Base-by-base conservation (phyloP, 2,797 vertebrate species). In the Scolopax rusticola region DNA sequence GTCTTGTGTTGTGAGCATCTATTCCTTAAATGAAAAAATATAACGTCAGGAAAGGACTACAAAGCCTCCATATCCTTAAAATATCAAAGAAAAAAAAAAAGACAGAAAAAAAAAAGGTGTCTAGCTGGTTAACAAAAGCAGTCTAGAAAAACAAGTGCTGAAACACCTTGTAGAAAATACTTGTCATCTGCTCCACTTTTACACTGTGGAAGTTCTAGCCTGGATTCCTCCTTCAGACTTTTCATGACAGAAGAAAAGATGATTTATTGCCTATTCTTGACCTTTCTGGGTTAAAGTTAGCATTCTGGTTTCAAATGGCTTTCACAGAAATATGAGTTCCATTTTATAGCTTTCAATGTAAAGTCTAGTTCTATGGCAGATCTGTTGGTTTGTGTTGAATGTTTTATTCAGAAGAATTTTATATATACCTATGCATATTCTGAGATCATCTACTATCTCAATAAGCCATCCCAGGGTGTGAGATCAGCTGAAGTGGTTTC, bases 211-310 rank as follows among this genome's bases (percentile, higher is more conserved):
- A 78, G 8, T 70, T 92, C 38, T 80, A 78, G 17, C 32, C 43
- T 56, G 20, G 19, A 59, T 91, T 86, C 14, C 17, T 65, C 32
- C 54, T 91, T 78, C 51, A 41, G 24, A 11, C 56, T 81, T 90
- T 20, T 81, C 25, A 23, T 69, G 41, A 86, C 11, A 51, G 48
- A 69, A 79, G n/a, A 87, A 87, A 30, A 33, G 8, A 73, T 81
- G 65, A 94, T 93, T 94, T 95, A 75, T 82, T 83, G 84, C 14
- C n/a, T 81, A 8, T 32, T 71, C 27, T 40, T 84, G 57, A 67
- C 30, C 73, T 81, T 20, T 40, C 40, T 73, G 38, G 61, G 14
- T 59, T 75, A 86, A 71, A 86, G 18, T 3, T 45, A 54, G 9
- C 19, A 78, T 67, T 17, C 19, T 50, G 13, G 8, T 69, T 92